Conservation (phyloP, 2,797 vertebrate species). For the Gallirallus australis region DNA sequence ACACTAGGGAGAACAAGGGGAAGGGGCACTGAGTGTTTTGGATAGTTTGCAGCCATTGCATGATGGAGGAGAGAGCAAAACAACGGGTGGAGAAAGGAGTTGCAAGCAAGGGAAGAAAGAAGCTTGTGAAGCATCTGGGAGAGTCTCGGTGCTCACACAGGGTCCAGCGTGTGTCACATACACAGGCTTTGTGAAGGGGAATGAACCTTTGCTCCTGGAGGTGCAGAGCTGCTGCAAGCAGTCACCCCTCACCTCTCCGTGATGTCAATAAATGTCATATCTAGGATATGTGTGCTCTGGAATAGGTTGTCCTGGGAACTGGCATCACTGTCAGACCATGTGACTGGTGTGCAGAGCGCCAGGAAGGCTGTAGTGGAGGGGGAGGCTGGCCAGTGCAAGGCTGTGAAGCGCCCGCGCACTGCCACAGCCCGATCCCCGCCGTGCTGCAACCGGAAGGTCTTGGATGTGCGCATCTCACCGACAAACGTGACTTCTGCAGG, state of each 20-base stretch:
- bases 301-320: conserved; percentile 57
- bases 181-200: not conserved
- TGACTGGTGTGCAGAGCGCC: conserved; percentile 82
- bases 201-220: not conserved
- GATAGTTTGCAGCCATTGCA: accelerated
- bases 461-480: conserved; percentile 83
- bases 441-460: conserved; percentile 77
- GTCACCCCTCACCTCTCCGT: conserved; percentile 79
- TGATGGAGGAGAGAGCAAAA: not conserved
- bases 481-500: conserved; percentile 83
- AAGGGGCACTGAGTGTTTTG: not conserved
- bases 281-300: conserved; percentile 77
- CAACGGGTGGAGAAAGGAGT: not conserved
- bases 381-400: not conserved
- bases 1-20: conserved; percentile 72
- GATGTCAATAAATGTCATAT: conserved; percentile 82
- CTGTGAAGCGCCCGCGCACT: conserved; percentile 77
- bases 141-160: accelerated
- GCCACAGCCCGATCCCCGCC: conserved; percentile 76
- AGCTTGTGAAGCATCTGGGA: not conserved
- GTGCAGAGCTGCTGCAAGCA: not conserved
- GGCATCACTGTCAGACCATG: not conserved
- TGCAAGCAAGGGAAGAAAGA: not conserved
- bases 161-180: not conserved
- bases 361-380: conserved; percentile 73